These are phyloP conservation scores for Sardinella longiceps DNA, from an alignment of 2,797 vertebrate genomes.

Conservation along the genomic window DNA sequence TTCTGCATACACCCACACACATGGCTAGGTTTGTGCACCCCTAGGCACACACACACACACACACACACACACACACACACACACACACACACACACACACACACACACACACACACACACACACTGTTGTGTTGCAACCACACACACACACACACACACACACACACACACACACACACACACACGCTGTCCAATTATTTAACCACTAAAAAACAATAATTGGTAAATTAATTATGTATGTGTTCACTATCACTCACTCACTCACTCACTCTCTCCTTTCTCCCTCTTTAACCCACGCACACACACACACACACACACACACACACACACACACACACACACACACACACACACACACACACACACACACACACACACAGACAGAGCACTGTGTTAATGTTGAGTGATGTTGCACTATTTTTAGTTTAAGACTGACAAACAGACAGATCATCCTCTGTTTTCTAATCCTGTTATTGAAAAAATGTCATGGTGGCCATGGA, in stretches of 20 bases:
- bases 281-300: neutral
- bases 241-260: constrained; percentile 11
- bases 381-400: neutral
- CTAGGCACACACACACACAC: neutral
- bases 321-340: constrained; percentile 11
- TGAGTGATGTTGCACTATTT: neutral
- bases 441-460: constrained; percentile 8
- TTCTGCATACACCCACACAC: constrained; percentile 1
- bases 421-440: constrained; percentile 1
- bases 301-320: neutral
- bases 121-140: neutral
- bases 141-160: constrained; percentile 3
- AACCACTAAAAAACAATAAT: constrained; percentile 9
- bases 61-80: neutral
- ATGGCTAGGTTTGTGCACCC: neutral
- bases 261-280: neutral
- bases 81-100: neutral
- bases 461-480: neutral
- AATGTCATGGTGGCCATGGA: neutral
- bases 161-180: constrained; percentile 6
- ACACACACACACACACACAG: neutral
- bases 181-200: neutral
- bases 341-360: constrained; percentile 7
- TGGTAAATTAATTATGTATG: constrained; percentile 20
- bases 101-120: neutral